Evolutionary conservation across 2,888 invertebrate genomes (phyloP).

Genomic region (Spisula subtruncata): DNA sequence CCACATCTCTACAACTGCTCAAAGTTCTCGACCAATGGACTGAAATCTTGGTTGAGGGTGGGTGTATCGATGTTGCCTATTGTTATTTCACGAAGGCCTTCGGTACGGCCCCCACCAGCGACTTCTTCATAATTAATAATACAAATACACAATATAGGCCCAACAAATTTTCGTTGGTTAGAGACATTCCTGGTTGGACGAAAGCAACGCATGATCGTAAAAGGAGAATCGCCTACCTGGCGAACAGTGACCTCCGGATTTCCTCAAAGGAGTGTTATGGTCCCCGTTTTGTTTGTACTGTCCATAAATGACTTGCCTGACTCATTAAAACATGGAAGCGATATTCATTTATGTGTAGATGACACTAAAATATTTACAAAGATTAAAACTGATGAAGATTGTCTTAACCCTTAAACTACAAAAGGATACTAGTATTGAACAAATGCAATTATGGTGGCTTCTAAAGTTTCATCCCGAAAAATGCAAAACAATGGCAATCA

Average conservation of each 20-base stretch:
- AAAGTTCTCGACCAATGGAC: neutral
- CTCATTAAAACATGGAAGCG: too few relatives aligned
- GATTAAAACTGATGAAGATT: neutral
- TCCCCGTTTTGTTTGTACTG: neutral
- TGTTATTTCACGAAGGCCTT: too few relatives aligned
- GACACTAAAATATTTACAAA: neutral
- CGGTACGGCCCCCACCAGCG: too few relatives aligned
- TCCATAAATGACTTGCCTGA: neutral
- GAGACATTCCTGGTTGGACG: neutral
- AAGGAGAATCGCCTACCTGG: neutral
- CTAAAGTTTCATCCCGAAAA: neutral
- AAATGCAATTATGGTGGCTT: too few relatives aligned
- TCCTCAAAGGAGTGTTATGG: neutral
- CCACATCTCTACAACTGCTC: conserved; percentile 44
- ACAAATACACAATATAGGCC: too few relatives aligned
- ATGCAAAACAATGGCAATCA: neutral
- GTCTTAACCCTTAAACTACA: too few relatives aligned
- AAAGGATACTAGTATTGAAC: too few relatives aligned
- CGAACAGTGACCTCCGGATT: neutral
- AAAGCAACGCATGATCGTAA: neutral
- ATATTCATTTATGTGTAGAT: neutral
- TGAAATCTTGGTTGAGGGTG: neutral
- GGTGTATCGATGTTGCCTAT: neutral
- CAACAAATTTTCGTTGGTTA: neutral
- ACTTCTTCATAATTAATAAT: too few relatives aligned